Evolutionary conservation across 2,113 vertebrate species (phyloP).

Genomic region (Sinocyclocheilus anshuiensis): DNA sequence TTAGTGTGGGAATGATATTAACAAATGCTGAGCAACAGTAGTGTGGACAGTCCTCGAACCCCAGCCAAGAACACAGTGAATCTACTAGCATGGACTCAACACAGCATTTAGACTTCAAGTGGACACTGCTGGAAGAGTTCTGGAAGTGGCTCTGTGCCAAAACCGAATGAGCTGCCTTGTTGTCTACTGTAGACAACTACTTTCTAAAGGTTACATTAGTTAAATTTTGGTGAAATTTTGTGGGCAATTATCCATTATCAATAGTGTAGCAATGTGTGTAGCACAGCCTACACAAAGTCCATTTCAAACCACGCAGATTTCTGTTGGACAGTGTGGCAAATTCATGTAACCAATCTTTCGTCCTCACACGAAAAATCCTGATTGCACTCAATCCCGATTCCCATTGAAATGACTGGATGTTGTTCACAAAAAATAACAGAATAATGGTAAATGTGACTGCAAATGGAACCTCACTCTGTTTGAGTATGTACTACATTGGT

Average conservation of each 20-base stretch:
- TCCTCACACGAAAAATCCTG: too few relatives aligned
- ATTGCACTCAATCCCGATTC: neutral
- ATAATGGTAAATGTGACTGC: neutral
- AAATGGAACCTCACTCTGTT: neutral
- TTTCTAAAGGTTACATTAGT: neutral
- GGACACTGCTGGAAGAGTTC: neutral
- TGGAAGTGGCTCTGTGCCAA: neutral
- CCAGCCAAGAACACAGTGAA: constrained; percentile 34
- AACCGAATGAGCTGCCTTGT: neutral
- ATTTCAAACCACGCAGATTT: neutral
- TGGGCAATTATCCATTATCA: neutral
- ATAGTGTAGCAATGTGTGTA: neutral
- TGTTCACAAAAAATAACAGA: too few relatives aligned
- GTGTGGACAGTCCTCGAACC: neutral
- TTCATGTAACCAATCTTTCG: neutral
- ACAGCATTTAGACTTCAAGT: neutral
- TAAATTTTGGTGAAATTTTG: neutral
- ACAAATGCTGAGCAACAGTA: constrained; percentile 45
- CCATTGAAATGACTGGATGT: neutral
- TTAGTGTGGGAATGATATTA: constrained; percentile 54
- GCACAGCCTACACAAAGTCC: neutral
- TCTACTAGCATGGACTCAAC: neutral
- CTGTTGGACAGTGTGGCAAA: neutral
- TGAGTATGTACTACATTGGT: neutral
- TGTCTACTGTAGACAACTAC: neutral